Conservation (phyloP, 2,113 vertebrate species). For the Vireo altiloquus region DNA sequence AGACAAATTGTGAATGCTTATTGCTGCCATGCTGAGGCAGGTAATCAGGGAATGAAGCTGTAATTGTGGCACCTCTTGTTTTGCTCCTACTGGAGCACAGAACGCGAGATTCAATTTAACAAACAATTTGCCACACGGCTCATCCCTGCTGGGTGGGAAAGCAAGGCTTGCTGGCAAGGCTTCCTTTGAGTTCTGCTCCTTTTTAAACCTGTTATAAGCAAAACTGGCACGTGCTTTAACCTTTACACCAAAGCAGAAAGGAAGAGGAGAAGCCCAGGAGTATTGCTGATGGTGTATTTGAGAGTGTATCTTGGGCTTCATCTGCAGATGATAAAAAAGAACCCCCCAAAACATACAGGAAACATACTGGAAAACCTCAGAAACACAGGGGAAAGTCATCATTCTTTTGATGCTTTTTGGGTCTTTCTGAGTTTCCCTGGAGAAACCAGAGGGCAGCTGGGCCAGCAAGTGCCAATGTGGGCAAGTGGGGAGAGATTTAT, state of each 20-base stretch:
- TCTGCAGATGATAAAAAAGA: neutral
- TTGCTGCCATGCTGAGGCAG: conserved; percentile 71
- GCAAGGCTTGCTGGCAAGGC: neutral
- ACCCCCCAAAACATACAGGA: neutral
- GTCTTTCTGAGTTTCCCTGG: neutral
- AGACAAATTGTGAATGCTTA: conserved; percentile 71
- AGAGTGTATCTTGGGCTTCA: neutral
- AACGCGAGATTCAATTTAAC: conserved; percentile 59
- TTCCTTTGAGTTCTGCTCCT: neutral
- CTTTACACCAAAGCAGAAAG: neutral
- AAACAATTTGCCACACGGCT: conserved; percentile 60
- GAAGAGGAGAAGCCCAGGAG: neutral
- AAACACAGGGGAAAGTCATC: neutral
- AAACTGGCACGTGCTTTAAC: neutral
- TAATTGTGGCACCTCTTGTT: conserved; percentile 68
- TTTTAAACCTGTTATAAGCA: neutral
- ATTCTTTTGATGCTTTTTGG: neutral
- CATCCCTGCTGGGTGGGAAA: conserved; percentile 59
- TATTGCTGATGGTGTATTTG: neutral
- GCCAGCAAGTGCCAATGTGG: rapidly evolving
- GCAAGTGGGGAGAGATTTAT: neutral
- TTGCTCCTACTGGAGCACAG: conserved; percentile 54
- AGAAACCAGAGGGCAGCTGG: neutral
- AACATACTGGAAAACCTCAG: neutral
- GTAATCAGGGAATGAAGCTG: conserved; percentile 73